Percentiles rank a stretch among this genome's conserved stretches.
Evolutionary conservation across 2,797 vertebrate species (phyloP).

Genomic region (Chromis chromis): DNA sequence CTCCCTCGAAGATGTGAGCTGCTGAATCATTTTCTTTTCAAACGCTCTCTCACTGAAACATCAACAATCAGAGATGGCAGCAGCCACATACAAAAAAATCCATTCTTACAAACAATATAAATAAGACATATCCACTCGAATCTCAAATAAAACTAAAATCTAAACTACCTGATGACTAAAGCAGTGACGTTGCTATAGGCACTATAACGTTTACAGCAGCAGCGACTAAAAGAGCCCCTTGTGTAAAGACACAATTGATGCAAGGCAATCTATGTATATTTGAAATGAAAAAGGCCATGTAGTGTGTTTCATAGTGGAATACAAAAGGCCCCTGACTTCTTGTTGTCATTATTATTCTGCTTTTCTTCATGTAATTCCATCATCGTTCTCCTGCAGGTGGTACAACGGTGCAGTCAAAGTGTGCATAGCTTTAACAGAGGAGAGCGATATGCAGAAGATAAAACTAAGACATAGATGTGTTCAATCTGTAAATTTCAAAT

Average conservation of each 20-base stretch:
- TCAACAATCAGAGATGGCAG: conserved; percentile 49
- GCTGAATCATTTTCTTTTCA: conserved; percentile 32
- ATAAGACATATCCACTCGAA: conserved; percentile 46
- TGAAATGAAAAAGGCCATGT: conserved; percentile 73
- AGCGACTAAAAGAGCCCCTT: conserved; percentile 60
- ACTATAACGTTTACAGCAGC: conserved; percentile 78
- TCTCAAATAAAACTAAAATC: conserved; percentile 58
- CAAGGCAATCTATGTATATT: conserved; percentile 66
- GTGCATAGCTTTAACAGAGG: conserved; percentile 75
- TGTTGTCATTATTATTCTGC: conserved; percentile 31
- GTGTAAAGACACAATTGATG: conserved; percentile 54
- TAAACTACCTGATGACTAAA: conserved; percentile 57
- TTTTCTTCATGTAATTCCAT: conserved; percentile 29
- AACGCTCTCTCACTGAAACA: conserved; percentile 28
- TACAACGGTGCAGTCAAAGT: conserved; percentile 59
- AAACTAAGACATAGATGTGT: conserved; percentile 59
- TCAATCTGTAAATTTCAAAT: conserved; percentile 29
- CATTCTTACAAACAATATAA: conserved; percentile 41
- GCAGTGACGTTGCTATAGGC: conserved; percentile 79
- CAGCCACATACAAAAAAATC: conserved; percentile 58
- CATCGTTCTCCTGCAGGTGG: conserved; percentile 57
- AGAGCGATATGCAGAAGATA: conserved; percentile 56
- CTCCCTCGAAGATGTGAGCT: conserved; percentile 25
- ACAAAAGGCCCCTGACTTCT: conserved; percentile 64
- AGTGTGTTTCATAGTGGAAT: conserved; percentile 65